Evolutionary conservation across 2,797 vertebrate genomes (phyloP), one percentile per base, ranked within the genome.

Genomic region (Artibeus jamaicensis): DNA sequence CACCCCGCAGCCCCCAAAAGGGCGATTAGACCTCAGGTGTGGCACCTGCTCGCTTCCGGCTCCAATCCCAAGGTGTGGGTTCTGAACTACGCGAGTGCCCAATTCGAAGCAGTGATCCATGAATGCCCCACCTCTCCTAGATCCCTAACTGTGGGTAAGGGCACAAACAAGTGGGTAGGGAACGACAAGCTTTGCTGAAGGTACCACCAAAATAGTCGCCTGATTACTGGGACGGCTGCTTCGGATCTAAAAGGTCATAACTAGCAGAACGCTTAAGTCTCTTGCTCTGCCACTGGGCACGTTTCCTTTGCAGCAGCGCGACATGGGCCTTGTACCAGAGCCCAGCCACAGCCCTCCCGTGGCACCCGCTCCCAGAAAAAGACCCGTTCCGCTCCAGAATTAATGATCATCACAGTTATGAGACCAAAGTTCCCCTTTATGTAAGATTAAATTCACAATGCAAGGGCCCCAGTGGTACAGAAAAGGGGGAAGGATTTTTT

Each of bases 271-370:
- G 76, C 81, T 67, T 34, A 46, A 19, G 34, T 59, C 48, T 21
- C 50, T 21, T 1, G 5, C 15, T 48, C 62, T 0, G 19, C n/a
- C 34, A 21, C 62, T 6, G 11, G 42, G 44, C 84, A 77, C 42
- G 16, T 57, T 57, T 77, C 21, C 70, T 67, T 32, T 81, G 83
- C 91, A n/a, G 95, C 92, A 94, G 89, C 84, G 2, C 79, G 3
- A 90, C 48, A 42, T 46, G 81, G 96, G n/a, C 62, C 0, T 34
- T 81, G 21, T 37, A 84, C 89, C 46, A 5, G 86, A 91, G 76
- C 68, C 95, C 70, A 34, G 0, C 1, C 1, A 19, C 91, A 26
- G 84, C 62, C 32, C 5, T 29, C 19, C 19, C 11, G 5, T 21
- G 0, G 12, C 16, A 6, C 78, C 21, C 24, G 0, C 9, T 48